These are phyloP conservation scores for Drymodes brunneopygia DNA, from an alignment of 2,113 vertebrate genomes.

Conservation along the genomic window DNA sequence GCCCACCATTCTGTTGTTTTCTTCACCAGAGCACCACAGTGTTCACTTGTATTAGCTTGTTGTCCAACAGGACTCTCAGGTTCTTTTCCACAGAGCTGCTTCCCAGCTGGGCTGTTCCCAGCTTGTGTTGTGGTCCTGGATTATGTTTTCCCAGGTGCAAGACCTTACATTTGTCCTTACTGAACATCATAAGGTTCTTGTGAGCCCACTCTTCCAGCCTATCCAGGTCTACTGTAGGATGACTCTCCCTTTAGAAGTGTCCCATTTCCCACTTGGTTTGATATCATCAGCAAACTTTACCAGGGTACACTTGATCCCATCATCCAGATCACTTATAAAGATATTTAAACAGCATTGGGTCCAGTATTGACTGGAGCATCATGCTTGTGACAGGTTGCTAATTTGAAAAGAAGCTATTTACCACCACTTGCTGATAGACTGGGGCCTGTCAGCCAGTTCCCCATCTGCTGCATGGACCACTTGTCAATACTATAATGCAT, in stretches of 20 bases:
- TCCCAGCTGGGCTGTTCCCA: neutral
- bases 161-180: neutral
- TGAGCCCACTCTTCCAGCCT: neutral
- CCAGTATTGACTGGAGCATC: neutral
- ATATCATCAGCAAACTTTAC: neutral
- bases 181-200: neutral
- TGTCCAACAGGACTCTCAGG: neutral
- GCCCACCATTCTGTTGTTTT: neutral
- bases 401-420: neutral
- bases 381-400: neutral
- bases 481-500: fast-evolving
- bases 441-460: neutral
- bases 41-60: neutral
- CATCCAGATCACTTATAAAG: neutral
- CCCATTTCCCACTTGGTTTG: neutral
- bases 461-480: neutral
- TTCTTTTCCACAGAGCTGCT: neutral
- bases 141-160: neutral
- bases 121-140: neutral
- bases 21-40: neutral
- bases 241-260: neutral
- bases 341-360: neutral
- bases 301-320: neutral
- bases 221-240: neutral
- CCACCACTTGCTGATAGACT: neutral